Evolutionary conservation across 2,113 vertebrate species (phyloP), one percentile per base, ranked within the genome.

Genomic region (Phylloscopus trochilus): DNA sequence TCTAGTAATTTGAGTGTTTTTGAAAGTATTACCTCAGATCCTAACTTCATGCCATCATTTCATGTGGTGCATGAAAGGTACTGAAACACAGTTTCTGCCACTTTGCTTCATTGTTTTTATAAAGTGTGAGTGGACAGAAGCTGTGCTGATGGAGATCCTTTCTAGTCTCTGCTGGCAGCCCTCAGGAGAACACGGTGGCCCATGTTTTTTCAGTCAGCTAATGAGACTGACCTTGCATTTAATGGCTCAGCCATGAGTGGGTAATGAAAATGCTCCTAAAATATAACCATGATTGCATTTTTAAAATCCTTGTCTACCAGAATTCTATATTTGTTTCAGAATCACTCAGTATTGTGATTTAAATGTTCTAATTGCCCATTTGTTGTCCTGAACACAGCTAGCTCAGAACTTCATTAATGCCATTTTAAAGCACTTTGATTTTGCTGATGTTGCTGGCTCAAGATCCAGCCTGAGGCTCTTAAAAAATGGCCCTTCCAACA

Each of bases 331-430:
- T 77, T 49, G 59, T 77, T 96, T 80, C 85, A 83, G 63, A 93
- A 88, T 85, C 3, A 5, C 35, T 92, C 55, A 22, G 7, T 72
- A 64, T 60, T 94, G 59, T 91, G 55, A 85, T 85, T 80, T 63
- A 86, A 94, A 62, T 83, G 56, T 67, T 85, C 1, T 79, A 91
- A 92, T 77, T 95, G 30, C 63, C 70, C 43, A 52, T 87, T 94
- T 24, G 14, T 85, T 87, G 74, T 88, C 66, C 35, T 88, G 70
- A 88, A 83, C 49, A 44, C 70, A 90, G 66, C 62, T 69, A 85
- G 30, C 26, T 80, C 59, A 87, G 89, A 90, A 86, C 56, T 91
- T 87, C 62, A 87, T 94, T 95, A 92, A 62, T 77, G 59, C 55
- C 5, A 1, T 83, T 95, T 95, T 83, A 83, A 92, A 82, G 59